These are phyloP conservation scores for Lordiphosa fenestrarum DNA, from an alignment of 2,888 invertebrate genomes.

Conservation along the genomic window DNA sequence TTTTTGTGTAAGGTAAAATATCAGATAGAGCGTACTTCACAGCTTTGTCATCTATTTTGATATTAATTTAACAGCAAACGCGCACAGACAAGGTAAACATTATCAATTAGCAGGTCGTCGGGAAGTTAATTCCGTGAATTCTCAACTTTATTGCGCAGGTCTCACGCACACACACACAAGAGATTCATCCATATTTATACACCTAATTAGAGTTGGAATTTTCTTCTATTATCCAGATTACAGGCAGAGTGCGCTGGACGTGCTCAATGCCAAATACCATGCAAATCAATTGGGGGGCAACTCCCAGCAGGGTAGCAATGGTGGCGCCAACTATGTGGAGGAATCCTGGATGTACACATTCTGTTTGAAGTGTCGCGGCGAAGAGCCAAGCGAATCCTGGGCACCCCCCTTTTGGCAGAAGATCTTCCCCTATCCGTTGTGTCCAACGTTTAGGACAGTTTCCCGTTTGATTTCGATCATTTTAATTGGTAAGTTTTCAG, in stretches of 20 bases:
- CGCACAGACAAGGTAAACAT: conserved; percentile 49
- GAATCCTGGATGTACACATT: conserved; percentile 91
- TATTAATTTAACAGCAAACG: conserved; percentile 48
- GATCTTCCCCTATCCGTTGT: conserved; percentile 91
- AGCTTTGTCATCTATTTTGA: conserved; percentile 35
- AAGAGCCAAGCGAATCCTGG: conserved; percentile 89
- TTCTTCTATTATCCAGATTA: conserved; percentile 62
- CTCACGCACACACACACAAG: conserved; percentile 1
- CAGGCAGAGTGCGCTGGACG: conserved; percentile 72
- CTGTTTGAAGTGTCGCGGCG: conserved; percentile 89
- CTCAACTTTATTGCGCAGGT: conserved; percentile 41
- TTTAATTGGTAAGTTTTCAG: conserved; percentile 83
- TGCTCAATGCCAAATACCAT: conserved; percentile 73
- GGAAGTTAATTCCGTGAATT: conserved; percentile 34
- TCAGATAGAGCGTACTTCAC: not conserved
- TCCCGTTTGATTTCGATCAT: conserved; percentile 88
- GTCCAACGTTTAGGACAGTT: conserved; percentile 91
- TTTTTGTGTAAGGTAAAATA: not conserved
- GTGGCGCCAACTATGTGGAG: conserved; percentile 70
- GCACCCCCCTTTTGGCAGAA: conserved; percentile 90
- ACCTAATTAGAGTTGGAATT: conserved; percentile 49
- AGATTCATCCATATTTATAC: conserved; percentile 26
- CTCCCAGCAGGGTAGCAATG: conserved; percentile 31
- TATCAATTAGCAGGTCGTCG: conserved; percentile 63
- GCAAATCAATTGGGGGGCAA: conserved; percentile 54